Percentiles rank a stretch among this genome's conserved stretches.
Evolutionary conservation across 2,113 vertebrate genomes (phyloP).

Genomic region (Ammospiza nelsoni): DNA sequence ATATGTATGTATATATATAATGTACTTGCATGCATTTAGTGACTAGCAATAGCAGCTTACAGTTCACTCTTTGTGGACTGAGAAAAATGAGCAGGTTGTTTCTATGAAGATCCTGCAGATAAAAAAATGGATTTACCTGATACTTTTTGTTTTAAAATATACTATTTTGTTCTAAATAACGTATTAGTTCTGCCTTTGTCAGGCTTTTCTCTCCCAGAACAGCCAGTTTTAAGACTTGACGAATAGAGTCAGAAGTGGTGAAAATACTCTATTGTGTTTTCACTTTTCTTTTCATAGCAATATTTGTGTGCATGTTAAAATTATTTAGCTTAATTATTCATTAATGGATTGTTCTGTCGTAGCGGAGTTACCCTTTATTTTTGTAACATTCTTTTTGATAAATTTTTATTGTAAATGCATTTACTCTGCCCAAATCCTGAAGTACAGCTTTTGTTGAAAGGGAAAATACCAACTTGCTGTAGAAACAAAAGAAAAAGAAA

Average conservation of each 20-base stretch:
- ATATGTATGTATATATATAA: neutral
- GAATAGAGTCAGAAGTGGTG: neutral
- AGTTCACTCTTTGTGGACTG: neutral
- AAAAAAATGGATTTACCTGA: neutral
- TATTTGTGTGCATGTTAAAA: neutral
- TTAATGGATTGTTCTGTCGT: neutral
- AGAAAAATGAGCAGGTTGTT: neutral
- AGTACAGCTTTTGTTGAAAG: slow-evolving; percentile 75
- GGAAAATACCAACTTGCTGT: slow-evolving; percentile 84
- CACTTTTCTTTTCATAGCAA: neutral
- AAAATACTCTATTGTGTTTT: neutral
- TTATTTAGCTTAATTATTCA: neutral
- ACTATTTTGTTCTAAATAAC: neutral
- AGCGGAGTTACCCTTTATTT: neutral
- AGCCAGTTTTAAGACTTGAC: neutral
- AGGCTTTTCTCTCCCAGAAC: neutral
- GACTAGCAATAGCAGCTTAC: neutral
- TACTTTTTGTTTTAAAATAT: neutral
- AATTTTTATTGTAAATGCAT: neutral
- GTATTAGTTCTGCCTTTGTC: neutral
- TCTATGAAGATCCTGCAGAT: neutral
- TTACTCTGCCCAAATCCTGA: slow-evolving; percentile 44
- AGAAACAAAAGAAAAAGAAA: slow-evolving; percentile 93
- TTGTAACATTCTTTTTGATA: neutral
- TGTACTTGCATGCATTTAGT: neutral